Evolutionary conservation across 2,797 vertebrate genomes (phyloP).

Genomic region (Gobionotothen gibberifrons): DNA sequence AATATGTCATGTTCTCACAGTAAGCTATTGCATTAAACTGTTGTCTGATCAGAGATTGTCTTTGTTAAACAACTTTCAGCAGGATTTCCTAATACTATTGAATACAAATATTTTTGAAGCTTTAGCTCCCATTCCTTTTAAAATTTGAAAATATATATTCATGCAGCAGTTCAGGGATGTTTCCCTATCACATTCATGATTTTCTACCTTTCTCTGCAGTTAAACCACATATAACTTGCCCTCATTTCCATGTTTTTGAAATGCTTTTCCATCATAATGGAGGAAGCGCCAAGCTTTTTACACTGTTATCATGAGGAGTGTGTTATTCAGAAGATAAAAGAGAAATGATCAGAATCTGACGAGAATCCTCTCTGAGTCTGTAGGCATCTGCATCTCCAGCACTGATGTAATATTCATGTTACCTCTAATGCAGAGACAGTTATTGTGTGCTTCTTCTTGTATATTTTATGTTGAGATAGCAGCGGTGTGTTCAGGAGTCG

Average conservation of each 20-base stretch:
- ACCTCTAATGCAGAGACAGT: constrained; percentile 24
- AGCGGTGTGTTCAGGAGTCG: constrained; percentile 27
- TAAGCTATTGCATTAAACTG: constrained; percentile 10
- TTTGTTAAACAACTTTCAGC: constrained; percentile 10
- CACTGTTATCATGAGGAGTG: constrained; percentile 48
- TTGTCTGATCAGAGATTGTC: constrained; percentile 12
- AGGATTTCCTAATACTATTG: not conserved
- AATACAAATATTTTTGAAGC: constrained; percentile 18
- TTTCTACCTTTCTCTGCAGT: constrained; percentile 20
- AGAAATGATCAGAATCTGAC: constrained; percentile 37
- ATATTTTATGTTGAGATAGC: constrained; percentile 29
- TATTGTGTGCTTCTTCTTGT: constrained; percentile 33
- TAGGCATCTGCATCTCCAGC: constrained; percentile 32
- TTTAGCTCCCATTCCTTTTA: constrained; percentile 12
- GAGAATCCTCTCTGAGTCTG: constrained; percentile 25
- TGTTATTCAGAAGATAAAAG: constrained; percentile 49
- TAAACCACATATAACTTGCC: constrained; percentile 24
- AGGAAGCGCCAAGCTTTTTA: constrained; percentile 49
- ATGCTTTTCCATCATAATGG: constrained; percentile 33
- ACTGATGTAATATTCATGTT: constrained; percentile 15
- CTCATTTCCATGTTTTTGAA: constrained; percentile 66
- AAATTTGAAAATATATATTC: constrained; percentile 3
- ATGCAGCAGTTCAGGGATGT: constrained; percentile 30
- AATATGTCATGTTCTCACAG: constrained; percentile 11
- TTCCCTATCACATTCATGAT: constrained; percentile 36